phyloP scores from a whole-genome alignment of 1,140 invertebrate species.

The Cydia pomonella region DNA sequence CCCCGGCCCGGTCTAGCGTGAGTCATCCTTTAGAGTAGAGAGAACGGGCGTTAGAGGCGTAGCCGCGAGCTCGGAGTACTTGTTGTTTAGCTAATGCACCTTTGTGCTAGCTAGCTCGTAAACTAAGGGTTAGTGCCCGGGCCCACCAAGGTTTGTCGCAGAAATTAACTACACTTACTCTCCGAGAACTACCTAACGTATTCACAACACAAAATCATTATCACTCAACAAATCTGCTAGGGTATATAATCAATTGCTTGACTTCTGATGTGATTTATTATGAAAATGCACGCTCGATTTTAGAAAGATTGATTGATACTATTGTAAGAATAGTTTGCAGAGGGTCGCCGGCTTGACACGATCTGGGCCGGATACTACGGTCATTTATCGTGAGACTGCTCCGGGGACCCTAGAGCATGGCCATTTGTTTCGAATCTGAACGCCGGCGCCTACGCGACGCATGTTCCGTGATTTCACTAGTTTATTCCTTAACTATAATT shows the following conservation, averaged over 20 bases:
- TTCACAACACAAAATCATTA: too few relatives aligned
- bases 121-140: conserved; percentile 58
- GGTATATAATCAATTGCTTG: background rate
- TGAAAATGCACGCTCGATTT: background rate
- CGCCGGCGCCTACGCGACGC: conserved; percentile 44
- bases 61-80: conserved; percentile 56
- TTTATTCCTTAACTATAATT: conserved; percentile 5
- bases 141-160: conserved; percentile 46
- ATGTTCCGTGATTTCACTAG: conserved; percentile 30
- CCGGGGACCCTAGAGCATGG: conserved; percentile 38
- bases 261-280: conserved; percentile 14
- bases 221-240: background rate
- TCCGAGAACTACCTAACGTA: background rate
- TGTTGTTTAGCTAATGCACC: conserved; percentile 67
- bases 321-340: background rate
- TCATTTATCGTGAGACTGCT: conserved; percentile 41
- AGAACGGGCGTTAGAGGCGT: conserved; percentile 42
- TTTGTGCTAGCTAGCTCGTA: conserved; percentile 62
- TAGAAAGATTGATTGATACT: conserved; percentile 7
- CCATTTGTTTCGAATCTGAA: conserved; percentile 45
- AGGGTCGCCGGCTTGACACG: conserved; percentile 32
- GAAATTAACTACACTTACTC: conserved; percentile 32
- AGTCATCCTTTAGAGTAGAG: conserved; percentile 24
- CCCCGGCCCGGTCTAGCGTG: too few relatives aligned
- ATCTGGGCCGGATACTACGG: conserved; percentile 41